Conservation (phyloP, 1,140 invertebrate species). For the Drosophila auraria region DNA sequence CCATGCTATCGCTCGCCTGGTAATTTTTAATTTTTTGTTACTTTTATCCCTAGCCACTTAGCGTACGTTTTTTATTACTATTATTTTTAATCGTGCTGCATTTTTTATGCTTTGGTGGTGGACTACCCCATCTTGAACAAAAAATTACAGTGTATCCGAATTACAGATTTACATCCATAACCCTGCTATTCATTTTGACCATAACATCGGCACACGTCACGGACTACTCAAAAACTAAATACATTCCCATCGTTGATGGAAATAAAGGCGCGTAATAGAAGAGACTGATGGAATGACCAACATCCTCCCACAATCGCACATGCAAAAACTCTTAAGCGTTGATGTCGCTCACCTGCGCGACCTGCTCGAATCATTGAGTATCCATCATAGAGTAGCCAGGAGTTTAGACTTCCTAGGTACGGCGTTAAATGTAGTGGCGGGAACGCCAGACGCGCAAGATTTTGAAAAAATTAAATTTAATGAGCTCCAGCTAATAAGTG, state of each 20-base stretch:
- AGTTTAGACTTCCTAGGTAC: neutral
- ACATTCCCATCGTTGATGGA: neutral
- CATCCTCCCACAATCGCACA: neutral
- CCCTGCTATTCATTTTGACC: neutral
- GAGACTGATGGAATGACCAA: neutral
- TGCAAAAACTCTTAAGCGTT: neutral
- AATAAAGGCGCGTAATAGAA: neutral
- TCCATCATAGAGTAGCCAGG: conserved; percentile 4
- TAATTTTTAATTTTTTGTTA: neutral
- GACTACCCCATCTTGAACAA: too few relatives aligned
- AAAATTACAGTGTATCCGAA: too few relatives aligned
- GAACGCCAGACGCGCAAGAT: neutral
- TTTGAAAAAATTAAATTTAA: conserved; percentile 1
- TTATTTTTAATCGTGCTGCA: neutral
- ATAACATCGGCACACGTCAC: neutral
- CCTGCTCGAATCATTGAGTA: conserved; percentile 3
- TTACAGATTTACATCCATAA: too few relatives aligned
- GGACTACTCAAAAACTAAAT: neutral
- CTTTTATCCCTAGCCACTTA: neutral
- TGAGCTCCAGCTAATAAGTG: neutral
- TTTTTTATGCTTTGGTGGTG: neutral
- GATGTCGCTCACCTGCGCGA: neutral
- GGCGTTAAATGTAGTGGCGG: conserved; percentile 2
- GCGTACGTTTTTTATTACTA: neutral
- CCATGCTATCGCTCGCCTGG: neutral